These are phyloP conservation scores for Cebuella pygmaea DNA, from an alignment of 2,797 vertebrate genomes.

Conservation along the genomic window DNA sequence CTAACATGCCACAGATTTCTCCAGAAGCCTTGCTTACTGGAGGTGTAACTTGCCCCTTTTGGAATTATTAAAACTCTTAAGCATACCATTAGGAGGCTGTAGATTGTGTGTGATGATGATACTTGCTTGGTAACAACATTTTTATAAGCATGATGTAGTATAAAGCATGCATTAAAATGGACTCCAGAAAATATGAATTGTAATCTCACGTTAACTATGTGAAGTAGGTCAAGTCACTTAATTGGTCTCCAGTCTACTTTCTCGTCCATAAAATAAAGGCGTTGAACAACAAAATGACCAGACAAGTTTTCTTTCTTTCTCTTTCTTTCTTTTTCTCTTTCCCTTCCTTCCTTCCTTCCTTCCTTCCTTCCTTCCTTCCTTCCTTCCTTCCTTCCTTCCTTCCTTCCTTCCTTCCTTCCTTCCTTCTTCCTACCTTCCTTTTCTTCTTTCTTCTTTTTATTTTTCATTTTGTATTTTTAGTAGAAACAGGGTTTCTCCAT, in stretches of 20 bases:
- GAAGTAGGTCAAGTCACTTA: background rate
- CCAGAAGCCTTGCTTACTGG: slow-evolving; percentile 8
- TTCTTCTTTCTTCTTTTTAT: too few relatives aligned
- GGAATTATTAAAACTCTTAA: slow-evolving; percentile 39
- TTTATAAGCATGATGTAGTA: background rate
- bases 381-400: too few relatives aligned
- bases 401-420: too few relatives aligned
- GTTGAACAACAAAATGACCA: background rate
- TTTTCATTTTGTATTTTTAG: too few relatives aligned
- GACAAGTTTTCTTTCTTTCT: background rate
- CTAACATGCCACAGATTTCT: background rate
- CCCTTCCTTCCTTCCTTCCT: too few relatives aligned
- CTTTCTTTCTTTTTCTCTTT: accelerated
- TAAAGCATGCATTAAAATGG: background rate
- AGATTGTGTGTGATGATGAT: background rate
- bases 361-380: too few relatives aligned
- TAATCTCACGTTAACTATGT: background rate
- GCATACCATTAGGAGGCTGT: background rate
- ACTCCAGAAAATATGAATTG: background rate
- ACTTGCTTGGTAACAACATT: background rate
- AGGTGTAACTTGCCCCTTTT: slow-evolving; percentile 11
- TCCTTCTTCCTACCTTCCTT: too few relatives aligned
- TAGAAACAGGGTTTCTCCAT: too few relatives aligned
- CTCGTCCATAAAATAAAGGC: background rate
- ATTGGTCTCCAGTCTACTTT: background rate